phyloP scores from a whole-genome alignment of 2,113 vertebrate species.

The Etheostoma spectabile region DNA sequence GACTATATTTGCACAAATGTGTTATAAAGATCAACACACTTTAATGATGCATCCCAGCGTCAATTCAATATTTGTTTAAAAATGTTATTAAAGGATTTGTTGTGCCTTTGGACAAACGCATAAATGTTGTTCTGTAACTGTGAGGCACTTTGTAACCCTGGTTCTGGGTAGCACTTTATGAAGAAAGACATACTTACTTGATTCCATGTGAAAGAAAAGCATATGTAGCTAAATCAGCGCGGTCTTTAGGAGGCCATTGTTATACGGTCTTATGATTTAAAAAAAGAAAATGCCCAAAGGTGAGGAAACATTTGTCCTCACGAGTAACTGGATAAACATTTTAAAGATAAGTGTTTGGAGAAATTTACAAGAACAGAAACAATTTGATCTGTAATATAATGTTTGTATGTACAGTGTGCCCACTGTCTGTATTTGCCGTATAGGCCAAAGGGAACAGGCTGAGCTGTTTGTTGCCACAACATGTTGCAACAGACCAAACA shows the following conservation, averaged over 20 bases:
- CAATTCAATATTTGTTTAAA: not conserved
- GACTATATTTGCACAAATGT: constrained; percentile 5
- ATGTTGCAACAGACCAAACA: constrained; percentile 35
- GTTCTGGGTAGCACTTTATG: not conserved
- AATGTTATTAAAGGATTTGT: not conserved
- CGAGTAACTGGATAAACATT: not conserved
- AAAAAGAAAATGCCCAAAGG: not conserved
- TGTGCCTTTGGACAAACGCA: not conserved
- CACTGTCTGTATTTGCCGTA: not conserved
- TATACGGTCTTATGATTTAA: not conserved
- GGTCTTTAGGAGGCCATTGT: not conserved
- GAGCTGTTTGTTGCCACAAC: constrained; percentile 58
- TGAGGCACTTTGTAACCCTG: not conserved
- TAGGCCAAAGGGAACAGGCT: constrained; percentile 10
- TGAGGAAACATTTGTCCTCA: not conserved
- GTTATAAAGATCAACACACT: not conserved
- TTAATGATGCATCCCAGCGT: not conserved
- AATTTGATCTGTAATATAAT: constrained; percentile 1
- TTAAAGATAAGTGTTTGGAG: not conserved
- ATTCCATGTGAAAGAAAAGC: not conserved
- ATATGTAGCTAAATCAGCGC: not conserved
- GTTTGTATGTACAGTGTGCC: not conserved
- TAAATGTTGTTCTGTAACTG: not conserved
- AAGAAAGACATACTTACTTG: not conserved
- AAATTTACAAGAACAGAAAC: not conserved